These are phyloP conservation scores for Drosophila differens DNA, from an alignment of 2,888 invertebrate species.

Conservation along the genomic window DNA sequence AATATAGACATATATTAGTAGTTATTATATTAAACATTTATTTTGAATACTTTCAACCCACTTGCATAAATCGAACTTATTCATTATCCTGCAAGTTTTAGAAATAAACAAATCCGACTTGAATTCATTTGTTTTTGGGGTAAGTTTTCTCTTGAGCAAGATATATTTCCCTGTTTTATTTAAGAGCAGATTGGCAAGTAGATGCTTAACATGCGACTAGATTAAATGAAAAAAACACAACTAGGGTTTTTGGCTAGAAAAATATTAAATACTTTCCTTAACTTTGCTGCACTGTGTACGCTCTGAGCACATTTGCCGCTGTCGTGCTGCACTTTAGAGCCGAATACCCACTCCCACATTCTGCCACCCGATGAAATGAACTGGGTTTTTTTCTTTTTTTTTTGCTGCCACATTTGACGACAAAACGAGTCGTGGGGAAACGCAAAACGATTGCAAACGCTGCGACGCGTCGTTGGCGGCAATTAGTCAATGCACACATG, in stretches of 20 bases:
- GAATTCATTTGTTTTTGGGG: too few species aligned
- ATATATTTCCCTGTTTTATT: not conserved
- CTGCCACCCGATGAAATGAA: conserved; percentile 28
- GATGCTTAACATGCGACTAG: not conserved
- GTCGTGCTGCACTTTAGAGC: conserved; percentile 18
- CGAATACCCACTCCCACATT: conserved; percentile 28
- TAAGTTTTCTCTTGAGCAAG: not conserved
- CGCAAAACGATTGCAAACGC: conserved; percentile 17
- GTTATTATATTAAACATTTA: not conserved
- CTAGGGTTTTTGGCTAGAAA: not conserved
- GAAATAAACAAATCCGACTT: not conserved
- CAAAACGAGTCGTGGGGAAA: conserved; percentile 19
- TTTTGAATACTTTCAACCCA: not conserved
- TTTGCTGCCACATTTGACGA: not conserved
- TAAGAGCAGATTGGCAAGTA: not conserved
- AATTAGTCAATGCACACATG: conserved; percentile 49
- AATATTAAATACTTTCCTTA: not conserved
- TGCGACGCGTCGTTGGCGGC: conserved; percentile 53
- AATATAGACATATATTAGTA: not conserved
- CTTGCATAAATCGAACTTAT: not conserved
- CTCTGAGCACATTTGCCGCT: conserved; percentile 5
- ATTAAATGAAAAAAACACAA: not conserved
- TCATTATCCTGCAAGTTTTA: not conserved
- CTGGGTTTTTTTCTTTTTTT: conserved; percentile 27
- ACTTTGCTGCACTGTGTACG: conserved; percentile 35